Conservation (phyloP, 1,140 invertebrate species). For the Orchestia grillus region DNA sequence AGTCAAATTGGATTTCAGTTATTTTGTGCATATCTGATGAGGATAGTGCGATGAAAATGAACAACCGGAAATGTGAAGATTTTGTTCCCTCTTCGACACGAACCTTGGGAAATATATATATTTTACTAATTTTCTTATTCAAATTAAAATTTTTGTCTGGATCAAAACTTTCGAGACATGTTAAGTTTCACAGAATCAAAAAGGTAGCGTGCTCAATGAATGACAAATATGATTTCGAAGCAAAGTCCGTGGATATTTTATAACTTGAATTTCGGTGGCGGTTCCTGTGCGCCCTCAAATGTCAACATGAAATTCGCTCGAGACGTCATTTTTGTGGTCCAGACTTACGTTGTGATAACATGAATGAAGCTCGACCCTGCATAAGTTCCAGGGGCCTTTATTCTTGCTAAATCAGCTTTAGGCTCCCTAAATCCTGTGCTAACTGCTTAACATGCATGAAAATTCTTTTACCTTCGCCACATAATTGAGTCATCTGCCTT, state of each 20-base stretch:
- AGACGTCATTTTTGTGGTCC: neutral
- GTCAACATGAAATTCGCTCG: neutral
- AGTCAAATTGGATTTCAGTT: too few species aligned
- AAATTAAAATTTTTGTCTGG: neutral
- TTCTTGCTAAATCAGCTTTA: neutral
- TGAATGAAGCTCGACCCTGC: neutral
- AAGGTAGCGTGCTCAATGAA: neutral
- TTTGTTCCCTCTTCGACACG: too few species aligned
- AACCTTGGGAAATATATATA: too few species aligned
- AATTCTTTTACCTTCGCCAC: neutral
- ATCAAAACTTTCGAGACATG: neutral
- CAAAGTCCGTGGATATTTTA: neutral
- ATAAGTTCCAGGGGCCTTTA: neutral
- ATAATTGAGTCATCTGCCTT: constrained; percentile 8
- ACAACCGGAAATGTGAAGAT: too few species aligned
- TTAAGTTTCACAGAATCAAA: neutral
- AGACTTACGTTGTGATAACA: neutral
- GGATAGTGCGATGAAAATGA: too few species aligned
- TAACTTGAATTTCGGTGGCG: neutral
- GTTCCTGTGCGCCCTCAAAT: neutral
- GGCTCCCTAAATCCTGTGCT: neutral
- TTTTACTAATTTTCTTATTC: neutral
- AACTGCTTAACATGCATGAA: neutral
- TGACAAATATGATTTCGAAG: neutral
- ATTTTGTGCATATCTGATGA: too few species aligned